Percentiles rank a stretch among this genome's conserved stretches.
phyloP scores from a whole-genome alignment of 2,797 vertebrate species.

The Spizella passerina region DNA sequence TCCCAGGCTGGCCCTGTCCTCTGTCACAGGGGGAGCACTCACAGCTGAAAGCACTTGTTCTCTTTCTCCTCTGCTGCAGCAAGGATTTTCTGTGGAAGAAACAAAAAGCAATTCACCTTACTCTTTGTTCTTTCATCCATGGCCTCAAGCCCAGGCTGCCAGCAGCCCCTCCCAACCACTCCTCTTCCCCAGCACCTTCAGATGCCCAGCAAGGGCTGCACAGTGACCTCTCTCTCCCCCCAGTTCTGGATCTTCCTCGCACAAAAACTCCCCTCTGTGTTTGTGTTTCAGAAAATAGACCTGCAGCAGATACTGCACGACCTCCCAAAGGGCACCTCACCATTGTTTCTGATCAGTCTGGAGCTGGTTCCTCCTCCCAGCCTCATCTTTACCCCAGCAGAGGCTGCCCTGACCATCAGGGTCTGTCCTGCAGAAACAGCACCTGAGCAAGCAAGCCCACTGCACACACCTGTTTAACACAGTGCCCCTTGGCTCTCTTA shows the following conservation, averaged over 20 bases:
- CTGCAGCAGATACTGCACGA: accelerated
- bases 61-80: background rate
- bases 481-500: background rate
- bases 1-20: background rate
- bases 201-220: background rate
- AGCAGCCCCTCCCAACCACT: background rate
- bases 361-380: accelerated
- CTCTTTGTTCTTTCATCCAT: background rate
- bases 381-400: accelerated
- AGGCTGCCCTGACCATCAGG: background rate
- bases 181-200: background rate
- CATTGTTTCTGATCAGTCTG: background rate
- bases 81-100: background rate
- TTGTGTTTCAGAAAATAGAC: background rate
- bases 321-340: background rate
- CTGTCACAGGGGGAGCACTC: background rate
- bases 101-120: background rate
- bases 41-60: background rate
- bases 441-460: background rate
- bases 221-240: background rate
- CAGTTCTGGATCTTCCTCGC: background rate
- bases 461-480: background rate
- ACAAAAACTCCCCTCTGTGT: background rate
- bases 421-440: background rate
- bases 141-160: background rate